These are phyloP conservation scores for Lobophora halterata DNA, from an alignment of 2,888 invertebrate genomes.

Conservation along the genomic window DNA sequence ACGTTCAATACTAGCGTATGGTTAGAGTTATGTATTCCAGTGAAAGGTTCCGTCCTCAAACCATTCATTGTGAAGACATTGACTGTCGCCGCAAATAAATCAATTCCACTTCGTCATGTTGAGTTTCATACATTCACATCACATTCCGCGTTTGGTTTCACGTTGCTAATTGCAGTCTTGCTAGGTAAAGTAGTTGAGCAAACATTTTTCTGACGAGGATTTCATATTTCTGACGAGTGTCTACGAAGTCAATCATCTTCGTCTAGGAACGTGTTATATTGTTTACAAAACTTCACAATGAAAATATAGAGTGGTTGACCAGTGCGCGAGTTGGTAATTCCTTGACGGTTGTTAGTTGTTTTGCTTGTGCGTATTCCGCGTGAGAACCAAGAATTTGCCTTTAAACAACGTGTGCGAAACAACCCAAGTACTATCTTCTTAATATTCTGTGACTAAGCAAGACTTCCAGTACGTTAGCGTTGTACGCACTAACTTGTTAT, in stretches of 20 bases:
- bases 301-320: no score
- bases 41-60: constrained; percentile 20
- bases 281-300: no score
- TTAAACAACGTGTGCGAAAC: constrained; percentile 36
- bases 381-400: constrained; percentile 68
- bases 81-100: constrained; percentile 15
- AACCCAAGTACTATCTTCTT: constrained; percentile 36
- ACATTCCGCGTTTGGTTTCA: constrained; percentile 14
- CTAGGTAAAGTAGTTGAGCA: no score
- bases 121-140: constrained; percentile 19
- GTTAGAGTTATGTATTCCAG: constrained; percentile 12
- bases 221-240: no score
- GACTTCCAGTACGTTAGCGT: constrained; percentile 16
- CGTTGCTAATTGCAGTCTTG: constrained; percentile 16
- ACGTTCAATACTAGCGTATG: constrained; percentile 19
- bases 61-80: constrained; percentile 12
- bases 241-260: no score
- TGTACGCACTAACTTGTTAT: constrained; percentile 9
- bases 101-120: constrained; percentile 19
- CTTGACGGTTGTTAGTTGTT: constrained; percentile 45
- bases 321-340: constrained; percentile 20
- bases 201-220: no score
- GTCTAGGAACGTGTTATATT: no score
- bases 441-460: constrained; percentile 27
- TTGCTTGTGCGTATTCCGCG: constrained; percentile 56